Evolutionary conservation across 2,113 vertebrate species (phyloP).

Genomic region (Gila orcuttii): DNA sequence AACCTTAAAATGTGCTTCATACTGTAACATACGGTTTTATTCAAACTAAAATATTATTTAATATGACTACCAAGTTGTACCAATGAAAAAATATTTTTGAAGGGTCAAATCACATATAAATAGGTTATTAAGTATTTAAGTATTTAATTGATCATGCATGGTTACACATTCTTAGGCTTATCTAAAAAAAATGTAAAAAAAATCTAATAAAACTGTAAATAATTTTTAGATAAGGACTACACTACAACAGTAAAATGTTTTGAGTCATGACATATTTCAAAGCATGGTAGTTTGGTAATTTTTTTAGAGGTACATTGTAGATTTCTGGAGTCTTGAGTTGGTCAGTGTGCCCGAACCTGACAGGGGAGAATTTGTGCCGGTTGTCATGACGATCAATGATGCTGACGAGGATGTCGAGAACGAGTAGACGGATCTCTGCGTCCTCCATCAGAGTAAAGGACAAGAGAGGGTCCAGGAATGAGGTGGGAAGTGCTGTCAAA

Average conservation of each 20-base stretch:
- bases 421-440: conserved; percentile 85
- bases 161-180: background rate
- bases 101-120: background rate
- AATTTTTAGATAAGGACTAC: background rate
- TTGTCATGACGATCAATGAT: conserved; percentile 88
- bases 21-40: background rate
- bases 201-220: background rate
- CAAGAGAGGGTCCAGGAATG: conserved; percentile 88
- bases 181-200: too few relatives aligned
- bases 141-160: too few relatives aligned
- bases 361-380: conserved; percentile 77
- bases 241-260: background rate
- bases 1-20: background rate
- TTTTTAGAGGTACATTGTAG: background rate
- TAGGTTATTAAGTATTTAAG: too few relatives aligned
- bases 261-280: background rate
- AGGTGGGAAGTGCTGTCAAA: conserved; percentile 85
- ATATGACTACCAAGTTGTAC: background rate
- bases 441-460: conserved; percentile 89
- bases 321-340: background rate
- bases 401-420: conserved; percentile 88
- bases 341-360: conserved; percentile 66
- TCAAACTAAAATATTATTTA: background rate
- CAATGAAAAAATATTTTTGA: background rate
- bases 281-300: background rate